Evolutionary conservation across 2,113 vertebrate genomes (phyloP).

Genomic region (Paracanthobrama guichenoti): DNA sequence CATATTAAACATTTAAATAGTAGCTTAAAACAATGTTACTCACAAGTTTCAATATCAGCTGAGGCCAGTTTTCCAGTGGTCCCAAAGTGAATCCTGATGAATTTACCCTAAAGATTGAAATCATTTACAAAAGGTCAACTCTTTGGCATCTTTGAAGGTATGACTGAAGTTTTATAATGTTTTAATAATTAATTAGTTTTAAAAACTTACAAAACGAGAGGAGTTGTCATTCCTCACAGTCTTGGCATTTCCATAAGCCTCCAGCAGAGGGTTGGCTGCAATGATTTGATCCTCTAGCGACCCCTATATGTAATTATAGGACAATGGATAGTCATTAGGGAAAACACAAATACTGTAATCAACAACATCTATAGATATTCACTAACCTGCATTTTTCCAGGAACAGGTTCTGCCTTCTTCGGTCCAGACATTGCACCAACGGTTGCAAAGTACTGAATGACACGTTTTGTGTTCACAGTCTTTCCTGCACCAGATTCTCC

Average conservation of each 20-base stretch:
- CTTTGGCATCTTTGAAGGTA: neutral
- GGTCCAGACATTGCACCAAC: slow-evolving; percentile 68
- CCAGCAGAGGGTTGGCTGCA: slow-evolving; percentile 11
- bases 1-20: too few species aligned
- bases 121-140: neutral
- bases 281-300: slow-evolving; percentile 79
- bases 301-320: slow-evolving; percentile 75
- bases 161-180: neutral
- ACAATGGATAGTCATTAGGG: neutral
- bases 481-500: slow-evolving; percentile 82
- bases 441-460: slow-evolving; percentile 81
- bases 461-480: slow-evolving; percentile 80
- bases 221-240: slow-evolving; percentile 74
- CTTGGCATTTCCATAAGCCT: slow-evolving; percentile 17
- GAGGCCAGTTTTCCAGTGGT: slow-evolving; percentile 83
- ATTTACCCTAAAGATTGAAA: slow-evolving; percentile 74
- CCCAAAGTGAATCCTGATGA: slow-evolving; percentile 84
- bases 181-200: slow-evolving; percentile 30
- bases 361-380: neutral
- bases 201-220: slow-evolving; percentile 76
- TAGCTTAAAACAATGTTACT: slow-evolving; percentile 75
- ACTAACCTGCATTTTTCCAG: slow-evolving; percentile 51
- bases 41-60: slow-evolving; percentile 73
- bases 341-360: neutral
- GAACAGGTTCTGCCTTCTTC: slow-evolving; percentile 42